Conservation (phyloP, 2,888 invertebrate species). For the Poecilobothrus nobilitatus region DNA sequence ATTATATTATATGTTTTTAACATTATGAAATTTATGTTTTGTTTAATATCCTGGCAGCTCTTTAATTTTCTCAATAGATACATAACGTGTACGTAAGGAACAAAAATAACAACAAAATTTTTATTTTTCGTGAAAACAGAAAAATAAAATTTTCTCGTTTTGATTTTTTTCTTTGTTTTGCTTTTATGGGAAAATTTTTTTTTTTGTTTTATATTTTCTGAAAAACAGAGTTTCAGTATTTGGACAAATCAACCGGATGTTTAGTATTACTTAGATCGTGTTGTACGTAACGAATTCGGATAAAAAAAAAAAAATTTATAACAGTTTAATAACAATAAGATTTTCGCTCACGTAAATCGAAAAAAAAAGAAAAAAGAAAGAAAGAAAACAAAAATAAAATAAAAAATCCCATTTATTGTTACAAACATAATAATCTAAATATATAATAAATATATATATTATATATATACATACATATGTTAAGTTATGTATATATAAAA, state of each 20-base stretch:
- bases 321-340: not conserved
- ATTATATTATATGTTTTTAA: too few relatives aligned
- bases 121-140: too few relatives aligned
- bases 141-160: not conserved
- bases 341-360: not conserved
- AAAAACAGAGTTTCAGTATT: not conserved
- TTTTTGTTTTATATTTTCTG: not conserved
- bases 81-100: too few relatives aligned
- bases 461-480: not conserved
- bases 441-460: not conserved
- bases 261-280: constrained; percentile 6
- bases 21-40: too few relatives aligned
- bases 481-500: not conserved
- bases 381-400: too few relatives aligned
- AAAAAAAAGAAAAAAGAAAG: too few relatives aligned
- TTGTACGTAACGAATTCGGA: constrained; percentile 6
- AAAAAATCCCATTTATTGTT: not conserved
- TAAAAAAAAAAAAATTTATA: not conserved
- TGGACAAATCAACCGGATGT: constrained; percentile 4
- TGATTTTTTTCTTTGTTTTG: too few relatives aligned
- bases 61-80: too few relatives aligned
- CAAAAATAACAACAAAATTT: too few relatives aligned
- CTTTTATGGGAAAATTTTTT: not conserved
- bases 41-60: too few relatives aligned
- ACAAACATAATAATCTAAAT: not conserved